Evolutionary conservation across 2,888 invertebrate species (phyloP), one percentile per base, ranked within the genome.

Genomic region (Caenorhabditis virilis): DNA sequence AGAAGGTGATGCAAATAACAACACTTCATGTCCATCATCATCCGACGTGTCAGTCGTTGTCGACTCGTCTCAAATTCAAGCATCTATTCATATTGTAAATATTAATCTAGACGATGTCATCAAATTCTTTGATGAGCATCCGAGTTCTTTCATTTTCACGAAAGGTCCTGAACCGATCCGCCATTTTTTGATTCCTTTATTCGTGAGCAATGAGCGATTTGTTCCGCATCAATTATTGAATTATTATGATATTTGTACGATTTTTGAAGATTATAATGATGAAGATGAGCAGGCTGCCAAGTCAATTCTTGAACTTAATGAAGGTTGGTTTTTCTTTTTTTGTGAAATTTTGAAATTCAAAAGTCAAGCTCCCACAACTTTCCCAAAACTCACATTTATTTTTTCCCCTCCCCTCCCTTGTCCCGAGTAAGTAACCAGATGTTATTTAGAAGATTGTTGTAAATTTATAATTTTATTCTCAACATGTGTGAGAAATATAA

Each of bases 131-230:
- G 58, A 20, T 23, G 23, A 53, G 11, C 33, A 64, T 41, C 58
- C 58, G 11, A 20, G 38, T 3, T 46, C 58, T 1, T 39, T 33
- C 42, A 43, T 65, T 15, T 65, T 56, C 59, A 36, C 59, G 11
- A 47, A 48, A 16, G 65, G 65, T 0, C 48, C 65, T 1, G 46
- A 48, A 20, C 55, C 65, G 1, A 53, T 65, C 23, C 46, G 65
- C n/a, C 65, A 65, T 25, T 51, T 56, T 1, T 38, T 65, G 20
- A 56, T 65, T 18, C 65, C 65, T 5, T 27, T 55, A 25, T 60
- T 55, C 26, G 59, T 56, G 30, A 27, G 45, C 4, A 52, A 48
- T 39, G 65, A 55, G 7, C 39, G 25, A 18, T 50, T 23, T 27
- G 54, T 58, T 13, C 64, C 64, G 15, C 54, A 50, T 33, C 54